These are phyloP conservation scores for Scaptomyza reducta DNA, from an alignment of 2,888 invertebrate genomes.

Conservation along the genomic window DNA sequence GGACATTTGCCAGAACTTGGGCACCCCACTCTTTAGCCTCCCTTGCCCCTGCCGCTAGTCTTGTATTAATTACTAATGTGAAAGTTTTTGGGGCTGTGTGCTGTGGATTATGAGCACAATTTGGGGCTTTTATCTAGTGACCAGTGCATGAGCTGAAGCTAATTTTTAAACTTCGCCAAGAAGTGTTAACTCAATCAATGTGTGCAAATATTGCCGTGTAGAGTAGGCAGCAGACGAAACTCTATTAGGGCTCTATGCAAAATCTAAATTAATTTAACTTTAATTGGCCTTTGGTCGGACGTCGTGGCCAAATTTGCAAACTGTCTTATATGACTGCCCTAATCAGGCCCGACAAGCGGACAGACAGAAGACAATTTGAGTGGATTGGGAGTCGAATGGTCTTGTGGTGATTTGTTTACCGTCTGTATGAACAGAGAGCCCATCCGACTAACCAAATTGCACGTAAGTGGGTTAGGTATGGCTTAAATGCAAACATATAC, in stretches of 20 bases:
- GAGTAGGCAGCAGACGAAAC: slow-evolving; percentile 5
- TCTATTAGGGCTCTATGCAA: slow-evolving; percentile 38
- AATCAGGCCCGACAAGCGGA: slow-evolving; percentile 38
- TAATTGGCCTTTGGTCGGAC: slow-evolving; percentile 55
- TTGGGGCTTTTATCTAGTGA: slow-evolving; percentile 18
- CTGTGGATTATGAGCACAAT: slow-evolving; percentile 53
- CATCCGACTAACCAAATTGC: slow-evolving; percentile 39
- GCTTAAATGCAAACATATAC: slow-evolving; percentile 59
- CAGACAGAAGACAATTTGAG: slow-evolving; percentile 25
- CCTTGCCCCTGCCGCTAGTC: slow-evolving; percentile 13
- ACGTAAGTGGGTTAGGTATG: slow-evolving; percentile 64
- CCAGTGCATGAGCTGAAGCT: slow-evolving; percentile 18
- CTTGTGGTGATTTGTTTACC: slow-evolving; percentile 45
- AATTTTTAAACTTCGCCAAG: slow-evolving; percentile 63
- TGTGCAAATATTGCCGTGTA: slow-evolving; percentile 35
- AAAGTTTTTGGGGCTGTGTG: slow-evolving; percentile 51
- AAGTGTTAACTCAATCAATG: slow-evolving; percentile 76
- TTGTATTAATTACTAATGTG: slow-evolving; percentile 69
- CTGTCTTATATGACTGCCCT: slow-evolving; percentile 34
- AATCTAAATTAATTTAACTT: slow-evolving; percentile 69
- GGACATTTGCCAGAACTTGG: slow-evolving; percentile 42
- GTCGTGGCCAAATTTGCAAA: slow-evolving; percentile 38
- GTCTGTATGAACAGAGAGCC: slow-evolving; percentile 18
- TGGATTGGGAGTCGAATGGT: slow-evolving; percentile 19
- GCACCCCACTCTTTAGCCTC: background rate